These are phyloP conservation scores for Spermophilus dauricus DNA, from an alignment of 2,113 vertebrate species.

Conservation along the genomic window DNA sequence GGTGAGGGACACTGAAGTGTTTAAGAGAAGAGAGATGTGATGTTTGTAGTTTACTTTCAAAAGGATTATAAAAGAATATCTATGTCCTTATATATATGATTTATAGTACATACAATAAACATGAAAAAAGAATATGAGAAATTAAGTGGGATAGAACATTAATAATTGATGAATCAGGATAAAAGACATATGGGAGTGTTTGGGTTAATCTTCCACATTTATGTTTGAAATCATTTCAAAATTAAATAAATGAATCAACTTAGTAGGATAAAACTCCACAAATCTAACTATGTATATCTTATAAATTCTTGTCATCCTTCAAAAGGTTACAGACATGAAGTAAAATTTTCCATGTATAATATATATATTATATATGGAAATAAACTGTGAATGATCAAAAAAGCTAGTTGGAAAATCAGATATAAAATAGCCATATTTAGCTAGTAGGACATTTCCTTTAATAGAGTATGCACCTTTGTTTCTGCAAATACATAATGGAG, in stretches of 20 bases:
- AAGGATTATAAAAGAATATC: not conserved
- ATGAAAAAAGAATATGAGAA: not conserved
- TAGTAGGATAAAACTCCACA: not conserved
- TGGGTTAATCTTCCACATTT: not conserved
- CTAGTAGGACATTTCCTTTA: not conserved
- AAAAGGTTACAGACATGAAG: not conserved
- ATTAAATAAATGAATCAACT: conserved; percentile 9
- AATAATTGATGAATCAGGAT: not conserved
- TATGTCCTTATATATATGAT: not conserved
- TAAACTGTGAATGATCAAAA: not conserved
- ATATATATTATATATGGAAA: not conserved
- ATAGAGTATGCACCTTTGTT: not conserved
- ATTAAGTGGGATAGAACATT: not conserved
- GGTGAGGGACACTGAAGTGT: not conserved
- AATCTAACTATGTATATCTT: not conserved
- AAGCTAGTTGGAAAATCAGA: not conserved
- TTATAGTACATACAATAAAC: not conserved
- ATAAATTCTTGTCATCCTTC: not conserved
- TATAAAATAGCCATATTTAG: not conserved
- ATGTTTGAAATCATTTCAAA: conserved; percentile 53
- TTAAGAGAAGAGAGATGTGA: not conserved
- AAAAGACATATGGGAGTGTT: not conserved
- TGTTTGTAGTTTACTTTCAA: not conserved
- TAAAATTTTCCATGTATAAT: not conserved
- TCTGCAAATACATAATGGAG: not conserved